Conservation (phyloP, 1,140 invertebrate genomes). For the Zaprionus kolodkinae region DNA sequence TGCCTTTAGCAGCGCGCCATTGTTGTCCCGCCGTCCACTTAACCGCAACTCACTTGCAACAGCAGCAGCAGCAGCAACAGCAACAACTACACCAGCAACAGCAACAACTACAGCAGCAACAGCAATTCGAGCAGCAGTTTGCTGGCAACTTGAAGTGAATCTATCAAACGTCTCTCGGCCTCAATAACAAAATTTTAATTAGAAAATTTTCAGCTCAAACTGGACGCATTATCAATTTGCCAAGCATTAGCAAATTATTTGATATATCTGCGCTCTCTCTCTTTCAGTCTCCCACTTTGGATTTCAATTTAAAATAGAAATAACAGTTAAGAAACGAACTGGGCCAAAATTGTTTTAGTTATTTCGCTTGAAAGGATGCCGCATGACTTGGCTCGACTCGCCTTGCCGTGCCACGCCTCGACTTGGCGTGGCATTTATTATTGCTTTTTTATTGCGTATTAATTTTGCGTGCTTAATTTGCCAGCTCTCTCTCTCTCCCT, state of each 20-base stretch:
- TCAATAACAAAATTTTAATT: conserved; percentile 79
- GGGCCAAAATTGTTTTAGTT: conserved; percentile 70
- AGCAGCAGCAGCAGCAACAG: background rate
- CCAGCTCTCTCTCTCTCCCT: conserved; percentile 30
- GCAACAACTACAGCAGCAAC: background rate
- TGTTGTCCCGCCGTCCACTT: conserved; percentile 23
- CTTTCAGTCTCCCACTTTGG: background rate
- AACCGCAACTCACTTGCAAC: conserved; percentile 47
- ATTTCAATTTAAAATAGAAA: conserved; percentile 38
- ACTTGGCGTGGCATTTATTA: conserved; percentile 71
- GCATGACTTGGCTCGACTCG: background rate
- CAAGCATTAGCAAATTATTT: conserved; percentile 73
- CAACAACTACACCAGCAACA: too few species aligned
- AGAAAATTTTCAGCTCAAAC: conserved; percentile 50
- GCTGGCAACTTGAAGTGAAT: conserved; percentile 63
- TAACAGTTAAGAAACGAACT: conserved; percentile 55
- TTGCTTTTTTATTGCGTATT: conserved; percentile 83
- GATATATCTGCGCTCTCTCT: conserved; percentile 28
- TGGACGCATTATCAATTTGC: conserved; percentile 44
- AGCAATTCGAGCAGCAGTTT: conserved; percentile 2
- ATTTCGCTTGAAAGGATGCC: conserved; percentile 32
- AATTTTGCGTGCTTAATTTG: conserved; percentile 83
- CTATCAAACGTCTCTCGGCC: conserved; percentile 69
- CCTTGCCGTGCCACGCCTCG: conserved; percentile 8
- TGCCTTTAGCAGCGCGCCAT: conserved; percentile 40